phyloP scores from a whole-genome alignment of 2,888 invertebrate genomes.

The Zaprionus obscuricornis region DNA sequence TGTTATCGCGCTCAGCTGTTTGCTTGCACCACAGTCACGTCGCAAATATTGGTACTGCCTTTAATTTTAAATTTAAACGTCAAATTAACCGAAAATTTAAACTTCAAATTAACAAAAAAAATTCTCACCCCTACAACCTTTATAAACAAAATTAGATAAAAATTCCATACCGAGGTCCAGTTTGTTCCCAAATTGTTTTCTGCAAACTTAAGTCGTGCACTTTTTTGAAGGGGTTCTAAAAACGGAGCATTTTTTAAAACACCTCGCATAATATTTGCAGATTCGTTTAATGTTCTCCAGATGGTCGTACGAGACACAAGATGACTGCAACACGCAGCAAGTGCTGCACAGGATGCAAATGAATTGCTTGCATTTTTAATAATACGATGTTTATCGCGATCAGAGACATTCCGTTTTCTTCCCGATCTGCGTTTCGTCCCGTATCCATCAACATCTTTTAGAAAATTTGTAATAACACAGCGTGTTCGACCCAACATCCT shows the following conservation, averaged over 20 bases:
- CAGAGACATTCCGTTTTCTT: slow-evolving; percentile 1
- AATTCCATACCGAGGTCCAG: too few species aligned
- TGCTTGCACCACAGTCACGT: too few species aligned
- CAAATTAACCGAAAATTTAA: too few species aligned
- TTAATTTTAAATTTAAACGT: too few species aligned
- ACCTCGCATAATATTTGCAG: background rate
- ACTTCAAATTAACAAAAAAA: too few species aligned
- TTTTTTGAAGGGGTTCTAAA: background rate
- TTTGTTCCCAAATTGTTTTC: background rate
- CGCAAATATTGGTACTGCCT: too few species aligned
- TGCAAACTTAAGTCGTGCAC: slow-evolving; percentile 1
- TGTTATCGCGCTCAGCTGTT: too few species aligned
- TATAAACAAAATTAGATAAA: background rate
- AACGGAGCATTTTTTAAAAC: background rate
- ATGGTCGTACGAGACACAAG: background rate
- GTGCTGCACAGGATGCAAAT: too few species aligned
- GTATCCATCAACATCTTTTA: background rate
- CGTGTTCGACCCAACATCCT: too few species aligned
- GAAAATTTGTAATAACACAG: too few species aligned
- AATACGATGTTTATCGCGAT: background rate
- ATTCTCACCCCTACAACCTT: too few species aligned
- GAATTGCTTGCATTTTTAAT: background rate
- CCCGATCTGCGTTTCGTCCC: slow-evolving; percentile 1
- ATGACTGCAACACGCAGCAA: background rate
- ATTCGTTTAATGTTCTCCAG: background rate